Base-by-base conservation (phyloP, 2,888 invertebrate species). In the Euzophera pinguis region DNA sequence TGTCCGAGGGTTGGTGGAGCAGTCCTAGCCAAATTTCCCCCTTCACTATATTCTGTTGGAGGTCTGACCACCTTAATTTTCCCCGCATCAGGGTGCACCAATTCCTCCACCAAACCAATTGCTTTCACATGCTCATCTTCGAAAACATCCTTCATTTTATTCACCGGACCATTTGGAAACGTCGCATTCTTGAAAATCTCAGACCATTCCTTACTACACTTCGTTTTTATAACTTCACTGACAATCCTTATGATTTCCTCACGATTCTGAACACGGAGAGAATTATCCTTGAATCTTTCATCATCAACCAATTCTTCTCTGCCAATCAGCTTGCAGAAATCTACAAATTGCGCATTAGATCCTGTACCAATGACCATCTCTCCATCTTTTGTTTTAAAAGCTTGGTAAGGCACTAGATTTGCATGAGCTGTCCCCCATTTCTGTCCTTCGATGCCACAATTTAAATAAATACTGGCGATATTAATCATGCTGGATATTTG, bases 391-490 rank as follows among this genome's bases (percentile, higher is more conserved):
- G 97, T 96, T 69, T 92, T 91, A 71, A 98, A 99, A 2, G 96
- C 93, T 90, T 98, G 95, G 73, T 99, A 99, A 0, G 99, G 99
- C 0, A 99, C 99, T 56, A 99, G 94, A 73, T 96, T 98, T 55
- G 94, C 95, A 78, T 99, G 99, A 0, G 96, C 96, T 0, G 98
- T 98, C n/a, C 99, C 99, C 93, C 95, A 95, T 49, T 96, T 91
- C 54, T 91, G 87, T 0, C 95, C 95, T 67, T 97, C 96, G 17
- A 91, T 91, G 0, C 94, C 95, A 45, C 94, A 94, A 78, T 99
- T 99, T 27, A 99, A 86, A 80, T 96, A 99, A 82, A 96, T 98
- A 0, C 95, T 95, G 0, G 94, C 98, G 9, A 98, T 92, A 75
- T 99, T 98, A 16, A 97, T 96, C 75, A 99, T 91, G 67, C 94